A percentile compares a stretch with the other conserved stretches of the same genome.
These are phyloP conservation scores for Dendrocincla tyrannina DNA, from an alignment of 2,797 vertebrate genomes.

Conservation along the genomic window DNA sequence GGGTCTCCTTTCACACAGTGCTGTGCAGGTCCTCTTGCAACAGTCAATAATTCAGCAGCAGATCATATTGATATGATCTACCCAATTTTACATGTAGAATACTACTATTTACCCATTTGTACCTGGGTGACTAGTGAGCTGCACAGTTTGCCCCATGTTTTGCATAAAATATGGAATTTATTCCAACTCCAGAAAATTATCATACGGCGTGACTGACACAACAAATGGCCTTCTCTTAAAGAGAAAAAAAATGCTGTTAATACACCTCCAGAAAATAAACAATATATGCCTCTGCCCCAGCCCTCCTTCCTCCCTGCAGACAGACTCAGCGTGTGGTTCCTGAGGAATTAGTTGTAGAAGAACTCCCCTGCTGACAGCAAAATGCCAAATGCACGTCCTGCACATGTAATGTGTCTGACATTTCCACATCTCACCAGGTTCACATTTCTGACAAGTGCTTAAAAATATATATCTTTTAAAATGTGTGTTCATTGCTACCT, in stretches of 20 bases:
- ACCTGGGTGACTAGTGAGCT: conserved; percentile 11
- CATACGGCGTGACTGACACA: conserved; percentile 33
- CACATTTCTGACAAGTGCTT: conserved; percentile 71
- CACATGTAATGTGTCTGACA: conserved; percentile 79
- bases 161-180: neutral
- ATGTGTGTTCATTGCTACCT: conserved; percentile 44
- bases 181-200: conserved; percentile 32
- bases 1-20: no score
- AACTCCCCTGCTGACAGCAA: conserved; percentile 79
- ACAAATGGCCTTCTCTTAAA: conserved; percentile 40
- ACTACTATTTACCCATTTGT: neutral
- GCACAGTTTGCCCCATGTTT: neutral
- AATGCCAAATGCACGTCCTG: conserved; percentile 78
- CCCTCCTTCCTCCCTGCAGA: conserved; percentile 69
- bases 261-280: conserved; percentile 58
- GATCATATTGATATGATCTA: neutral
- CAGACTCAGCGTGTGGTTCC: conserved; percentile 76
- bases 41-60: neutral
- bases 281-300: conserved; percentile 43
- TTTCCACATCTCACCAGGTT: conserved; percentile 79
- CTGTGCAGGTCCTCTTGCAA: neutral
- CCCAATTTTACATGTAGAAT: neutral
- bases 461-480: conserved; percentile 60
- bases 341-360: conserved; percentile 77
- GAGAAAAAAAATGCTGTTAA: conserved; percentile 21